Conservation (phyloP, 2,113 vertebrate genomes). For the Xenopus tropicalis region DNA sequence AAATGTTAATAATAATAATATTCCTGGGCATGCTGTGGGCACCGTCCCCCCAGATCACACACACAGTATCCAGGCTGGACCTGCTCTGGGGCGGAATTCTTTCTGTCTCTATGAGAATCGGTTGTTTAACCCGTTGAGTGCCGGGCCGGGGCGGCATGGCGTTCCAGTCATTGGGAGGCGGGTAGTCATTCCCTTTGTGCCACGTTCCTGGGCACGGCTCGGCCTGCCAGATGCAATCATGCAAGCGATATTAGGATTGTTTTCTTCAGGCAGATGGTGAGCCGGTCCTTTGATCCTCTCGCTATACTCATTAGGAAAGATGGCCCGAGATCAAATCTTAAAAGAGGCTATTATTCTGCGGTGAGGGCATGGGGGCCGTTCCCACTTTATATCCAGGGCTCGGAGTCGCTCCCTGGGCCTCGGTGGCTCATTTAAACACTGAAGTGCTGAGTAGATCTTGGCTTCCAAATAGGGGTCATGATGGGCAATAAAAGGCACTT, state of each 20-base stretch:
- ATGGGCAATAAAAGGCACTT: background rate
- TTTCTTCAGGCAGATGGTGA: constrained; percentile 59
- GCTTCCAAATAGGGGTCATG: background rate
- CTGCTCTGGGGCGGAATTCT: no score
- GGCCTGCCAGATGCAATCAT: constrained; percentile 52
- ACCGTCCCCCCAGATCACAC: no score
- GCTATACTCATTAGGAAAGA: constrained; percentile 59
- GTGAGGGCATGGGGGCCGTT: background rate
- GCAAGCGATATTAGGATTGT: constrained; percentile 53
- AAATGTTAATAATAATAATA: no score
- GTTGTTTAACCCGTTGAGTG: no score
- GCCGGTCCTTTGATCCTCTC: constrained; percentile 51
- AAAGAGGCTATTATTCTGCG: constrained; percentile 36
- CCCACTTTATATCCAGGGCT: background rate
- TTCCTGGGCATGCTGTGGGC: no score
- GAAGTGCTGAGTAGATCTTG: background rate
- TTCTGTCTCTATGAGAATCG: no score
- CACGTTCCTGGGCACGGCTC: background rate
- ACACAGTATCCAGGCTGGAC: no score
- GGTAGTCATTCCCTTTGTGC: background rate
- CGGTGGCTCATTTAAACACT: constrained; percentile 6
- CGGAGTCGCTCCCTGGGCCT: background rate
- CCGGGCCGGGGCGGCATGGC: no score
- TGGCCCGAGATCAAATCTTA: constrained; percentile 54
- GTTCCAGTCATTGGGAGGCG: no score